These are phyloP conservation scores for Chaetodon trifascialis DNA, from an alignment of 2,113 vertebrate species.

Conservation along the genomic window DNA sequence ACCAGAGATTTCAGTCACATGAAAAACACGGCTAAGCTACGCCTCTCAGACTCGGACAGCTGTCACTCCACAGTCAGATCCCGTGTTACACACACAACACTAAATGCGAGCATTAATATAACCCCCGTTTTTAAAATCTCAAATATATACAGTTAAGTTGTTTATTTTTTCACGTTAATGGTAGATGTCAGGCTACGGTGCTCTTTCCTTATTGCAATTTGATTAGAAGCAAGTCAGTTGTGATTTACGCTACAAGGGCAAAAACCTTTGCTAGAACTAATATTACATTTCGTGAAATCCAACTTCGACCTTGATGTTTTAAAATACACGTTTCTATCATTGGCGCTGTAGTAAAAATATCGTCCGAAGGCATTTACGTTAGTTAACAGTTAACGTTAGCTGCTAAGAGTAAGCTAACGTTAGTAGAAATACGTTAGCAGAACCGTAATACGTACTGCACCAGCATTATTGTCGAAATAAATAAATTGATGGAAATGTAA, in stretches of 20 bases:
- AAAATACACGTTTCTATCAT: not conserved
- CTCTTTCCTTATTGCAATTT: constrained; percentile 2
- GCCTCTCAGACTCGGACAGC: constrained; percentile 45
- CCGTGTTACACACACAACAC: not conserved
- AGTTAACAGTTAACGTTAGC: constrained; percentile 54
- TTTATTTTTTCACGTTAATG: not conserved
- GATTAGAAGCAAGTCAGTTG: not conserved
- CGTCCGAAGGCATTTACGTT: constrained; percentile 7
- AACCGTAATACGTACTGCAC: constrained; percentile 17
- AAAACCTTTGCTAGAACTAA: not conserved
- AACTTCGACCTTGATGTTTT: not conserved
- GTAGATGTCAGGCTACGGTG: not conserved
- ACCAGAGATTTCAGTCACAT: constrained; percentile 63
- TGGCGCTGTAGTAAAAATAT: not conserved
- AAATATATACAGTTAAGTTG: not conserved
- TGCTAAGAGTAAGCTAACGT: constrained; percentile 50
- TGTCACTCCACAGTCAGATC: constrained; percentile 52
- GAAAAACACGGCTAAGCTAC: constrained; percentile 34
- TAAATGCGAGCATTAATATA: not conserved
- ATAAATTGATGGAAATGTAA: not conserved
- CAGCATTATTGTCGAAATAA: not conserved
- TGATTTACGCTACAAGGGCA: constrained; percentile 2
- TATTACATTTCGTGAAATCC: not conserved
- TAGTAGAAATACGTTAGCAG: constrained; percentile 46
- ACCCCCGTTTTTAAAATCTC: not conserved